These are phyloP conservation scores for Chloropsis cyanopogon DNA, from an alignment of 2,113 vertebrate genomes.

Conservation along the genomic window DNA sequence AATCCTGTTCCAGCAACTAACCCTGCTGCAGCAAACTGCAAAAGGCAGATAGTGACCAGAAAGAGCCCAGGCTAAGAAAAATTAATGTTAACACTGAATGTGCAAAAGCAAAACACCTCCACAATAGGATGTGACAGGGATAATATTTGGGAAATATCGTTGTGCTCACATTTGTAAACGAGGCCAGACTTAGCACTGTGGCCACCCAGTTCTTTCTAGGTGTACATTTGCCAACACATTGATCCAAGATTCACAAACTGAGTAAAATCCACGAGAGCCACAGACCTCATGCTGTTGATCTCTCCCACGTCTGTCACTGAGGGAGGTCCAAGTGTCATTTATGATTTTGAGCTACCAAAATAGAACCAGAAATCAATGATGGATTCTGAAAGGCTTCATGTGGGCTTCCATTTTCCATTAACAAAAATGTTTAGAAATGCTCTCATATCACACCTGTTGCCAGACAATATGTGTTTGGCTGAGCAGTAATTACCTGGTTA, in stretches of 20 bases:
- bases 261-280: not conserved
- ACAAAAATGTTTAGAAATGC: not conserved
- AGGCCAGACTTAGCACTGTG: not conserved
- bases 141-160: not conserved
- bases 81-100: not conserved
- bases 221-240: not conserved
- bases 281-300: not conserved
- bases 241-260: not conserved
- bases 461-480: not conserved
- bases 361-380: not conserved
- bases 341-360: not conserved
- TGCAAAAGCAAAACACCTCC: not conserved
- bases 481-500: not conserved
- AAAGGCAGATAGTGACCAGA: not conserved
- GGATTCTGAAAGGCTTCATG: not conserved
- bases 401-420: not conserved
- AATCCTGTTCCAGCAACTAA: not conserved
- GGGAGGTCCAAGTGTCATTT: not conserved
- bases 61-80: not conserved
- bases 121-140: not conserved
- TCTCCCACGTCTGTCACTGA: not conserved
- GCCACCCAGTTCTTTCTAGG: not conserved
- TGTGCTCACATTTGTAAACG: not conserved
- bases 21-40: not conserved
- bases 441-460: not conserved